phyloP scores from a whole-genome alignment of 2,113 vertebrate genomes.

The Archocentrus centrarchus region DNA sequence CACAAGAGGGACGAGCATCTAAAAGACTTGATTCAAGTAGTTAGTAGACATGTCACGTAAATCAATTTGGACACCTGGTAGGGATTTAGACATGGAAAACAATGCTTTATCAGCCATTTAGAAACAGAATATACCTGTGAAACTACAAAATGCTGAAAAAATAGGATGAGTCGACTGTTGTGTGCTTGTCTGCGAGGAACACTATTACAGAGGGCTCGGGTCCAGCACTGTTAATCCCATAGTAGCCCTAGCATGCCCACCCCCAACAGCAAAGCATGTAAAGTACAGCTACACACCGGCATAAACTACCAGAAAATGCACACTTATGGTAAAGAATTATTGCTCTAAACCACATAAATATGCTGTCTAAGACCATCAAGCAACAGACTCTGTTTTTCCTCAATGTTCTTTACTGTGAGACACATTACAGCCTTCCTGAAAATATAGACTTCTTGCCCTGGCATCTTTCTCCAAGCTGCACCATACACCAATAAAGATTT shows the following conservation, averaged over 20 bases:
- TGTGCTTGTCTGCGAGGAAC: not conserved
- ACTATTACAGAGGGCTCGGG: not conserved
- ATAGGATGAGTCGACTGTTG: not conserved
- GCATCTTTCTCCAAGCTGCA: slow-evolving; percentile 41
- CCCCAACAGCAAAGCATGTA: slow-evolving; percentile 19
- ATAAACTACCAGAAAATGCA: not conserved
- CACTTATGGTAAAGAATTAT: not conserved
- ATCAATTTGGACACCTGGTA: slow-evolving; percentile 57
- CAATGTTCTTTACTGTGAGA: slow-evolving; percentile 10
- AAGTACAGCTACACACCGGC: slow-evolving; percentile 12
- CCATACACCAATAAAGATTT: slow-evolving; percentile 67
- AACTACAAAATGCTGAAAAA: not conserved
- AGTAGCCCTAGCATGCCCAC: not conserved
- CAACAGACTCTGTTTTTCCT: not conserved
- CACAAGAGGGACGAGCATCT: slow-evolving; percentile 30
- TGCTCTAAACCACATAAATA: not conserved
- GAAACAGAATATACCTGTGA: not conserved
- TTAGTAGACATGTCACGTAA: slow-evolving; percentile 38
- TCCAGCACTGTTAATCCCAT: slow-evolving; percentile 13
- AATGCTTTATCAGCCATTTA: slow-evolving; percentile 50
- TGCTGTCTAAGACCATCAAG: slow-evolving; percentile 24
- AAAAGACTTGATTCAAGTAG: slow-evolving; percentile 22
- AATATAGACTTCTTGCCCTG: slow-evolving; percentile 41
- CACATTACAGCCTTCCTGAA: slow-evolving; percentile 3
- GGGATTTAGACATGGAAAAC: slow-evolving; percentile 41